These are phyloP conservation scores for Oncopodura yosiiana DNA, from an alignment of 1,140 invertebrate species.

Conservation along the genomic window DNA sequence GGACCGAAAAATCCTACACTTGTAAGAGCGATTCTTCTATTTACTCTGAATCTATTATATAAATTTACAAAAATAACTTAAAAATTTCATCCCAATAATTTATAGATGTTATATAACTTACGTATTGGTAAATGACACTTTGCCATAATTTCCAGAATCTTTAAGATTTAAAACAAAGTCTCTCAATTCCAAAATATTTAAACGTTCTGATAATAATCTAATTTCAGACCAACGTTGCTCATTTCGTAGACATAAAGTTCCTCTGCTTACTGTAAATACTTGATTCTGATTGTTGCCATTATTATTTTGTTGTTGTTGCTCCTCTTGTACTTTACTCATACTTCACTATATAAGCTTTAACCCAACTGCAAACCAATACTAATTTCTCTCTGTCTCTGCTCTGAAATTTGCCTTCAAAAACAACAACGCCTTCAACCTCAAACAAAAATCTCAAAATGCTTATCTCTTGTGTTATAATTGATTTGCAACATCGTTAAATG, in stretches of 20 bases:
- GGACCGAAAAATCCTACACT: conserved; percentile 18
- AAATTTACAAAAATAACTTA: neutral
- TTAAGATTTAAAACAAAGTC: conserved; percentile 5
- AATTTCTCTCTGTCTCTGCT: no score
- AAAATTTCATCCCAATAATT: neutral
- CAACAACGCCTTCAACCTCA: no score
- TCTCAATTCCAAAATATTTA: neutral
- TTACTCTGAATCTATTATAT: conserved; percentile 8
- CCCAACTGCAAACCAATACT: no score
- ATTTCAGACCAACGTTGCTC: conserved; percentile 4
- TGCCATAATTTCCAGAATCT: conserved; percentile 12
- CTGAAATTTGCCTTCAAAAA: no score
- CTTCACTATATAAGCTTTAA: no score
- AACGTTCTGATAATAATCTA: neutral
- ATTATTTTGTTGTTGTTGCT: no score
- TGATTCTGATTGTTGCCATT: no score
- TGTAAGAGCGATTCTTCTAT: conserved; percentile 2
- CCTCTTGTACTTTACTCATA: no score
- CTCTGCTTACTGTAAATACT: neutral
- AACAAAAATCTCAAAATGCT: no score
- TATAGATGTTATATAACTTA: neutral
- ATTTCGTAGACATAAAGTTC: neutral
- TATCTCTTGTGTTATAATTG: no score
- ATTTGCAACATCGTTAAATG: no score
- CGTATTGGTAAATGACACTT: conserved; percentile 10